Conservation (phyloP, 2,797 vertebrate species). For the Sibirionetta formosa region DNA sequence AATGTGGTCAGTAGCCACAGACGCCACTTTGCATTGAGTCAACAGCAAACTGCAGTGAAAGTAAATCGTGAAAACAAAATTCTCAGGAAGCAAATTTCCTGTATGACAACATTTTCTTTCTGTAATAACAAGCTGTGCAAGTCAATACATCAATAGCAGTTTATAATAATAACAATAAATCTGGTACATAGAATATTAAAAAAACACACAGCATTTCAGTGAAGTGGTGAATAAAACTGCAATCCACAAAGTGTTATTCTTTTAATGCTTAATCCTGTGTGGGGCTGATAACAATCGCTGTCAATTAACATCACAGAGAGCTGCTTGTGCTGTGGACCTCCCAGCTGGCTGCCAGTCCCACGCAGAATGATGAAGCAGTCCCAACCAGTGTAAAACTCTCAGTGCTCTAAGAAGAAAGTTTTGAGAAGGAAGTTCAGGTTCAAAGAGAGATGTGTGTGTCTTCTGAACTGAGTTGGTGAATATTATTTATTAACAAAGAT, state of each 20-base stretch:
- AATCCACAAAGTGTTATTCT: background rate
- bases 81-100: slow-evolving; percentile 24
- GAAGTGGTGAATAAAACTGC: background rate
- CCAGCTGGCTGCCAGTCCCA: background rate
- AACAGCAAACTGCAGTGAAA: slow-evolving; percentile 7
- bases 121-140: background rate
- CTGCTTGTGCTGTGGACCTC: background rate
- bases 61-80: background rate
- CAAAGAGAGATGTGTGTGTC: accelerated
- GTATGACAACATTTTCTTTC: slow-evolving; percentile 14
- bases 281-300: background rate
- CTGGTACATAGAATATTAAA: background rate
- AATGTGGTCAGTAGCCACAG: background rate
- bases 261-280: background rate
- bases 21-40: background rate
- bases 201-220: background rate
- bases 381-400: background rate
- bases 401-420: background rate
- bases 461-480: background rate
- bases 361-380: background rate
- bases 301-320: slow-evolving; percentile 23
- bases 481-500: background rate
- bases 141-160: background rate
- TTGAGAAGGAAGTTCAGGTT: slow-evolving; percentile 21
- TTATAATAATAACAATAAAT: slow-evolving; percentile 2